These are phyloP conservation scores for Acanthurus leucopareius DNA, from an alignment of 2,797 vertebrate genomes.

Conservation along the genomic window DNA sequence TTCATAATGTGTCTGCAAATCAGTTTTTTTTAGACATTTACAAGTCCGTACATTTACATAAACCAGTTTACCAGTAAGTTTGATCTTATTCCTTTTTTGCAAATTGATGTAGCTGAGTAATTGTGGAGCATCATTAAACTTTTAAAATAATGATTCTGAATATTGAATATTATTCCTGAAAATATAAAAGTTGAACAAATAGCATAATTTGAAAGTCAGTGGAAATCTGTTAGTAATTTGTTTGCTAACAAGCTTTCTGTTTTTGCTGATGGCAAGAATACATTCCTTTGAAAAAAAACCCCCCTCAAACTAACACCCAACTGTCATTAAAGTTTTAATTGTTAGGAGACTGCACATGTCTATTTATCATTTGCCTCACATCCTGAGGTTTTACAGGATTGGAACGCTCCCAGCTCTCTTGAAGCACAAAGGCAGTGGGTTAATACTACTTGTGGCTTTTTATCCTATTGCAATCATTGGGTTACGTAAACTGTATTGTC, in stretches of 20 bases:
- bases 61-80: background rate
- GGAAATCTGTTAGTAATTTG: background rate
- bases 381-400: background rate
- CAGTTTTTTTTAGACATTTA: background rate
- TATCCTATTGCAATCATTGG: conserved; percentile 11
- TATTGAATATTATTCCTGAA: no score
- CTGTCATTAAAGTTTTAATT: background rate
- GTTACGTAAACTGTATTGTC: conserved; percentile 16
- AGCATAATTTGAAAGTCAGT: conserved; percentile 1
- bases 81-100: conserved; percentile 4
- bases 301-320: conserved; percentile 12
- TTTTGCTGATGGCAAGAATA: background rate
- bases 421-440: conserved; percentile 17
- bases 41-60: background rate
- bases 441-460: conserved; percentile 23
- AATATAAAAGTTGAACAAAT: conserved; percentile 10
- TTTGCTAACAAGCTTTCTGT: background rate
- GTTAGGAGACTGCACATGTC: conserved; percentile 9
- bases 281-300: background rate
- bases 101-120: conserved; percentile 20
- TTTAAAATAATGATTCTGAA: no score
- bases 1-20: background rate
- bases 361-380: conserved; percentile 4
- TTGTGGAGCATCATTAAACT: no score
- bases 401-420: background rate